phyloP scores from a whole-genome alignment of 2,113 vertebrate species.

The Mobula birostris region DNA sequence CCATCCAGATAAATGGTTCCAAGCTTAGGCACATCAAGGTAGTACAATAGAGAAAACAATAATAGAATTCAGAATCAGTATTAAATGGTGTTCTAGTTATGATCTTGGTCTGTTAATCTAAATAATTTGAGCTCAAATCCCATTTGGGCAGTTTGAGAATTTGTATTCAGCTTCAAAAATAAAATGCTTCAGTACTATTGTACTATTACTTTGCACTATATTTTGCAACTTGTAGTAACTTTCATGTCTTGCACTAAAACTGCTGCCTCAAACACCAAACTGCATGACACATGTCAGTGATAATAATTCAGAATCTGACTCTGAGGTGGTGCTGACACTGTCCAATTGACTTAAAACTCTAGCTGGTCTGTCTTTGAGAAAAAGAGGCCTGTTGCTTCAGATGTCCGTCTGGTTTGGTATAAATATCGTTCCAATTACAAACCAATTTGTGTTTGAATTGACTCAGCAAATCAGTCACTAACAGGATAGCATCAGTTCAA shows the following conservation, averaged over 20 bases:
- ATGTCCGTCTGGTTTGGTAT: not conserved
- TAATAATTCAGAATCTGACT: too few relatives aligned
- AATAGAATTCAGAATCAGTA: not conserved
- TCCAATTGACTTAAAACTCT: not conserved
- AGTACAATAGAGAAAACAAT: too few relatives aligned
- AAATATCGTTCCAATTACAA: not conserved
- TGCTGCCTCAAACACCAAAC: too few relatives aligned
- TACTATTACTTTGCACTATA: too few relatives aligned
- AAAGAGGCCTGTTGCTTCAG: not conserved
- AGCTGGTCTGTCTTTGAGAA: not conserved
- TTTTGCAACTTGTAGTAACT: too few relatives aligned
- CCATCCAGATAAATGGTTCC: too few relatives aligned
- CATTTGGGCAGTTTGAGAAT: not conserved
- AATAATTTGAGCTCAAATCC: too few relatives aligned
- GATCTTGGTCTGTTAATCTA: not conserved
- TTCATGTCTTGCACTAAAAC: too few relatives aligned
- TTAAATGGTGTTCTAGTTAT: not conserved
- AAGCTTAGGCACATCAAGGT: too few relatives aligned
- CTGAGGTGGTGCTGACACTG: not conserved
- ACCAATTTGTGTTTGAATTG: not conserved
- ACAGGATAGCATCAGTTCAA: not conserved
- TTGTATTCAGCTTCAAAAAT: not conserved
- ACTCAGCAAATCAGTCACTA: not conserved
- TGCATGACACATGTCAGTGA: too few relatives aligned
- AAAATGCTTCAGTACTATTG: not conserved